Percentiles rank a stretch among this genome's conserved stretches.
These are phyloP conservation scores for Gadopsis marmoratus DNA, from an alignment of 2,797 vertebrate species.

Conservation along the genomic window DNA sequence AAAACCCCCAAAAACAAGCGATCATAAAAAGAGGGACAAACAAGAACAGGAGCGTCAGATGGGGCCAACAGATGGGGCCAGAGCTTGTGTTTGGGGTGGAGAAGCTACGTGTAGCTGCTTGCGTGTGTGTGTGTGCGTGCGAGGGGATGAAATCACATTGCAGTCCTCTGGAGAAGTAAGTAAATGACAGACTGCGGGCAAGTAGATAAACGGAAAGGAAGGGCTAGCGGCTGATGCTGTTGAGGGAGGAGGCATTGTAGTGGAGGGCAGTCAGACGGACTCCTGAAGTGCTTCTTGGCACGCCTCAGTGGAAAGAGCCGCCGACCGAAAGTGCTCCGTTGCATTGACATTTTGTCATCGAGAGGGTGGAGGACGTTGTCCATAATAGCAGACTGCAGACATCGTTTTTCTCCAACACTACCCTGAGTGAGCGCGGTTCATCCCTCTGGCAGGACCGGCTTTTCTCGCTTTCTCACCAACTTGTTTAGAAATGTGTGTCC, in stretches of 20 bases:
- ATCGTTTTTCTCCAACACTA: constrained; percentile 70
- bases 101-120: constrained; percentile 15
- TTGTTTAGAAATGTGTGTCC: constrained; percentile 49
- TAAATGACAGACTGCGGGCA: constrained; percentile 73
- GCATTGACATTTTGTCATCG: constrained; percentile 75
- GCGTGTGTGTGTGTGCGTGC: constrained; percentile 2
- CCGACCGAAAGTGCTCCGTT: constrained; percentile 61
- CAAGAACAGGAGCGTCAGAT: constrained; percentile 37
- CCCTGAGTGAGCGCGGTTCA: constrained; percentile 52
- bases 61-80: constrained; percentile 43
- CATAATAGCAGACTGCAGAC: constrained; percentile 71
- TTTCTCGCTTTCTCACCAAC: constrained; percentile 54
- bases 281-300: constrained; percentile 74
- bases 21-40: constrained; percentile 25
- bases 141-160: constrained; percentile 52
- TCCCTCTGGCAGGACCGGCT: constrained; percentile 42
- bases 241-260: constrained; percentile 55
- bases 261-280: constrained; percentile 57
- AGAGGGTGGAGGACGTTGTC: constrained; percentile 71
- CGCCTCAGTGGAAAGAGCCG: constrained; percentile 67
- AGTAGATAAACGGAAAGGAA: constrained; percentile 68
- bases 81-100: constrained; percentile 39
- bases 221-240: constrained; percentile 47
- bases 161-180: constrained; percentile 64
- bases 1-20: too few species aligned